These are phyloP conservation scores for Xylota sylvarum DNA, from an alignment of 2,888 invertebrate species.

Conservation along the genomic window DNA sequence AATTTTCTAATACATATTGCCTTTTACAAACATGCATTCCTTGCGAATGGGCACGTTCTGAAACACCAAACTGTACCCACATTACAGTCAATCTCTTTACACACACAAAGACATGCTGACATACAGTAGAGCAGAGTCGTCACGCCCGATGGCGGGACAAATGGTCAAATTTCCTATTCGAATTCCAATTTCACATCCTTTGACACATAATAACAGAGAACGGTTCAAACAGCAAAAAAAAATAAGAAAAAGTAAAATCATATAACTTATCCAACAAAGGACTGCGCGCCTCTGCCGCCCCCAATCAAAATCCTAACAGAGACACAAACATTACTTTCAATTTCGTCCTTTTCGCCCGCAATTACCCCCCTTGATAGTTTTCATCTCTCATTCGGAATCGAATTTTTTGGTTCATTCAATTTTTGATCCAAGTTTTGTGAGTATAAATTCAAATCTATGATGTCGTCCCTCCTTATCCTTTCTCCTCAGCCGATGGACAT, in stretches of 20 bases:
- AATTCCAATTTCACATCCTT: slow-evolving; percentile 67
- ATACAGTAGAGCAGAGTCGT: slow-evolving; percentile 29
- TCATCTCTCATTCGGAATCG: slow-evolving; percentile 32
- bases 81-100: slow-evolving; percentile 6
- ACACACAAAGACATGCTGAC: neutral
- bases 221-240: slow-evolving; percentile 19
- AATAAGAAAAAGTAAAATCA: neutral
- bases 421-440: slow-evolving; percentile 48
- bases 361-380: slow-evolving; percentile 51
- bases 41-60: neutral
- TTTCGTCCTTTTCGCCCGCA: slow-evolving; percentile 43
- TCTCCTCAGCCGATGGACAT: neutral
- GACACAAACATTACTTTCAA: slow-evolving; percentile 49
- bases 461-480: slow-evolving; percentile 21
- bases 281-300: neutral
- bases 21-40: slow-evolving; percentile 1
- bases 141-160: slow-evolving; percentile 34
- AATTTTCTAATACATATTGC: slow-evolving; percentile 6
- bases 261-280: slow-evolving; percentile 35
- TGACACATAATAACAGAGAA: slow-evolving; percentile 47
- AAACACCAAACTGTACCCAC: slow-evolving; percentile 10
- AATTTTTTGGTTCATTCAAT: slow-evolving; percentile 61
- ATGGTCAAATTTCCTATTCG: slow-evolving; percentile 62
- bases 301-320: slow-evolving; percentile 43
- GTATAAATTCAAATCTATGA: slow-evolving; percentile 62